Evolutionary conservation across 2,113 vertebrate species (phyloP).

Genomic region (Rhabdornis inornatus): DNA sequence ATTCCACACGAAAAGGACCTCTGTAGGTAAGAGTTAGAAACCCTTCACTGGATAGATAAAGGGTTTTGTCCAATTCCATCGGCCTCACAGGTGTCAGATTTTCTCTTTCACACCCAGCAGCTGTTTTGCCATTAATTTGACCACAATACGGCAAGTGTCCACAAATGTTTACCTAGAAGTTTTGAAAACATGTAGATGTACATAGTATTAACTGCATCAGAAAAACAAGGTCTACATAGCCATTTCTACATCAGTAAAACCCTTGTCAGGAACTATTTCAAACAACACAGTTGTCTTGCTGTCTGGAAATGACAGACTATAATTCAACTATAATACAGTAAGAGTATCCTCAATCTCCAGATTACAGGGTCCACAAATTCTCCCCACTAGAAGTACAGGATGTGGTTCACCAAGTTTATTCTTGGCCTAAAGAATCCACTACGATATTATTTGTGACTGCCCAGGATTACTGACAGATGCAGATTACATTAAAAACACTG

Average conservation of each 20-base stretch:
- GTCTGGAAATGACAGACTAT: background rate
- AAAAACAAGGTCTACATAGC: background rate
- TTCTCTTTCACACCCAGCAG: conserved; percentile 82
- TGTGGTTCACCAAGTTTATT: background rate
- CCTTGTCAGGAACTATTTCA: background rate
- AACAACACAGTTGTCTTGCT: background rate
- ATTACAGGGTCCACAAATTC: background rate
- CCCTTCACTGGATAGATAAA: conserved; percentile 85
- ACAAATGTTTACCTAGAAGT: conserved; percentile 87
- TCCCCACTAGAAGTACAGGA: background rate
- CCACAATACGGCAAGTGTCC: conserved; percentile 72
- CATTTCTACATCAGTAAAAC: background rate
- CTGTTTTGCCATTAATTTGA: background rate
- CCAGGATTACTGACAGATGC: background rate
- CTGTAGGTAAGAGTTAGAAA: conserved; percentile 84
- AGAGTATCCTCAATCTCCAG: background rate
- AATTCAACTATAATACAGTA: background rate
- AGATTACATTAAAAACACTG: background rate
- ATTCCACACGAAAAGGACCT: conserved; percentile 59
- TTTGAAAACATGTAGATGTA: background rate
- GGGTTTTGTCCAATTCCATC: conserved; percentile 77
- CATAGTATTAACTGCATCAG: background rate
- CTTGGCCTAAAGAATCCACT: background rate
- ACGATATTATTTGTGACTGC: background rate
- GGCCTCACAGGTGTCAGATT: conserved; percentile 40